phyloP scores from a whole-genome alignment of 2,797 vertebrate genomes.

The Phylloscopus collybita region DNA sequence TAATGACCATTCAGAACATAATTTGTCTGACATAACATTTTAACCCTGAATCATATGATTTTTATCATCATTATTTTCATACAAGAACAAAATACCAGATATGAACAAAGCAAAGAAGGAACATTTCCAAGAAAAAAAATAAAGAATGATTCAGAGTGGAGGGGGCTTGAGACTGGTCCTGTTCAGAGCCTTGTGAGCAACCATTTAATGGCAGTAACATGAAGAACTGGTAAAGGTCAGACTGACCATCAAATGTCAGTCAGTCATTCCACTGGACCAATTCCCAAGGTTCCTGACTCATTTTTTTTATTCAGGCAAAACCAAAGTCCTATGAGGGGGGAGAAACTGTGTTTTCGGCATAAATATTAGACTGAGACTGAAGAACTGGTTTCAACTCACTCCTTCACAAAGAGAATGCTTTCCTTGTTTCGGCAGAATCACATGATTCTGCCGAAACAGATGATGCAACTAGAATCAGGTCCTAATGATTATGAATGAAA shows the following conservation, averaged over 20 bases:
- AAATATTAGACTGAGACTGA: not conserved
- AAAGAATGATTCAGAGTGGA: not conserved
- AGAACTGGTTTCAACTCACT: not conserved
- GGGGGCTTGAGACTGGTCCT: not conserved
- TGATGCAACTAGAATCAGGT: not conserved
- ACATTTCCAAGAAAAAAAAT: not conserved
- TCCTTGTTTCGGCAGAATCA: not conserved
- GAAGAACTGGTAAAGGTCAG: slow-evolving; percentile 30
- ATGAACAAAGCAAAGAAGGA: not conserved
- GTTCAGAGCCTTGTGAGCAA: not conserved
- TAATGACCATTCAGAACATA: not conserved
- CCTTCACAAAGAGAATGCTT: not conserved
- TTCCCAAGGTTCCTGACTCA: not conserved
- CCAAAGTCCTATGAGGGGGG: not conserved
- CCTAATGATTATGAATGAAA: not conserved
- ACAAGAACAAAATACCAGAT: not conserved
- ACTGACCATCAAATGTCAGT: not conserved
- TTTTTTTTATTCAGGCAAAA: not conserved
- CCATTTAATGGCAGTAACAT: not conserved
- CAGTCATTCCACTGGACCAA: not conserved
- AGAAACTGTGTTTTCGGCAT: not conserved
- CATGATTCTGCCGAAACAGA: too few relatives aligned
- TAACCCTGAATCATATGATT: not conserved
- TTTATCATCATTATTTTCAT: not conserved
- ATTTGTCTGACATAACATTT: not conserved